A percentile compares a stretch with the other conserved stretches of the same genome.
These are phyloP conservation scores for Dreissena polymorpha DNA, from an alignment of 1,140 invertebrate species.

Conservation along the genomic window DNA sequence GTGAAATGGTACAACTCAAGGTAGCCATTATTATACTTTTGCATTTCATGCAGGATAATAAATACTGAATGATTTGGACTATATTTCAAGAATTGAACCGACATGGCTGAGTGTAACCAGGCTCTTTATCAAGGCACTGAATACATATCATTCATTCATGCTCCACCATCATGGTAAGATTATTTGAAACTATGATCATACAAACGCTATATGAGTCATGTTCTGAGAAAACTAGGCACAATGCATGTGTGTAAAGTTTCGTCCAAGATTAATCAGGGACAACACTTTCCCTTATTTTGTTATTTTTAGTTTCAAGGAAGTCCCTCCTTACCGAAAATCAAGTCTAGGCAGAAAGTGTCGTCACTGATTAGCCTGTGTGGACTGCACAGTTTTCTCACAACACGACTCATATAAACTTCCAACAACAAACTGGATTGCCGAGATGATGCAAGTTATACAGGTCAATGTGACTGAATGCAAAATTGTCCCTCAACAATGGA, in stretches of 20 bases:
- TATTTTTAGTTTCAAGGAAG: too few species aligned
- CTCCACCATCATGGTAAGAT: not conserved
- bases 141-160: too few species aligned
- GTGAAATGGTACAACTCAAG: not conserved
- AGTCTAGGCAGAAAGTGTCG: too few species aligned
- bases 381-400: too few species aligned
- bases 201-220: too few species aligned
- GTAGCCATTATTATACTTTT: not conserved
- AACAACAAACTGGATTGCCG: not conserved
- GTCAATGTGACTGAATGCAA: too few species aligned
- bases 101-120: not conserved
- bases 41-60: not conserved
- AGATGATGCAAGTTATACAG: too few species aligned
- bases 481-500: not conserved
- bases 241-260: not conserved
- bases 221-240: too few species aligned
- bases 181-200: not conserved
- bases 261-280: too few species aligned
- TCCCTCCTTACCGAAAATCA: too few species aligned
- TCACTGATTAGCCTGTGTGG: too few species aligned
- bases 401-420: not conserved
- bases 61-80: not conserved
- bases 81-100: not conserved
- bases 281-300: too few species aligned
- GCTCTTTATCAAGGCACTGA: not conserved